Percentiles rank a stretch among this genome's conserved stretches.
phyloP scores from a whole-genome alignment of 2,113 vertebrate genomes.

The Eulacestoma nigropectus region DNA sequence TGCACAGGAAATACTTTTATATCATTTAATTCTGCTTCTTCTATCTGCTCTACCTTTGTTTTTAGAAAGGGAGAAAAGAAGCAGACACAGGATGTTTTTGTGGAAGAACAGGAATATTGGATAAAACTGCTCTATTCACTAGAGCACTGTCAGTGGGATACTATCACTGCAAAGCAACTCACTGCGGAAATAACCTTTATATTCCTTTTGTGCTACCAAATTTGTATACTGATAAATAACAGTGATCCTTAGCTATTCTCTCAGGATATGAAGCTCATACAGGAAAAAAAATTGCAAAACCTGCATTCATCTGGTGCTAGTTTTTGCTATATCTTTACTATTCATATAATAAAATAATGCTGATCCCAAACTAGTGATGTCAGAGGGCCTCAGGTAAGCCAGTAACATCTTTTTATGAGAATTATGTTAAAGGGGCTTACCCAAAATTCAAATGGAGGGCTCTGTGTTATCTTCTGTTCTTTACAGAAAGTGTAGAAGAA shows the following conservation, averaged over 20 bases:
- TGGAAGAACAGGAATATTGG: background rate
- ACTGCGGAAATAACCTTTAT: background rate
- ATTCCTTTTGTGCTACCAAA: background rate
- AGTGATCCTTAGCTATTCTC: background rate
- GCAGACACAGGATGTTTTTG: background rate
- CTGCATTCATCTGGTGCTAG: background rate
- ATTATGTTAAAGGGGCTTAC: slow-evolving; percentile 45
- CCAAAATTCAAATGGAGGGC: slow-evolving; percentile 45
- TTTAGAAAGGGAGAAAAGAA: background rate
- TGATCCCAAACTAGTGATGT: slow-evolving; percentile 2
- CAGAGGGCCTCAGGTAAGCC: slow-evolving; percentile 60
- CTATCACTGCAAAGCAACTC: background rate
- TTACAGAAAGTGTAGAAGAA: slow-evolving; percentile 49
- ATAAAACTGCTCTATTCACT: background rate
- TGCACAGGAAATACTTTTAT: background rate
- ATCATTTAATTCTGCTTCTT: background rate
- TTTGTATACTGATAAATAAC: background rate
- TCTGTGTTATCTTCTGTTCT: slow-evolving; percentile 53
- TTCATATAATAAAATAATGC: background rate
- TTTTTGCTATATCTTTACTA: background rate
- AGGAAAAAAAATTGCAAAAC: background rate
- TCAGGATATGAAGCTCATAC: background rate
- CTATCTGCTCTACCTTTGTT: background rate
- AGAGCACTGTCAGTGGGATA: background rate
- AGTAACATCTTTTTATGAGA: slow-evolving; percentile 35